phyloP scores from a whole-genome alignment of 2,113 vertebrate species.

The Salvelinus alpinus region DNA sequence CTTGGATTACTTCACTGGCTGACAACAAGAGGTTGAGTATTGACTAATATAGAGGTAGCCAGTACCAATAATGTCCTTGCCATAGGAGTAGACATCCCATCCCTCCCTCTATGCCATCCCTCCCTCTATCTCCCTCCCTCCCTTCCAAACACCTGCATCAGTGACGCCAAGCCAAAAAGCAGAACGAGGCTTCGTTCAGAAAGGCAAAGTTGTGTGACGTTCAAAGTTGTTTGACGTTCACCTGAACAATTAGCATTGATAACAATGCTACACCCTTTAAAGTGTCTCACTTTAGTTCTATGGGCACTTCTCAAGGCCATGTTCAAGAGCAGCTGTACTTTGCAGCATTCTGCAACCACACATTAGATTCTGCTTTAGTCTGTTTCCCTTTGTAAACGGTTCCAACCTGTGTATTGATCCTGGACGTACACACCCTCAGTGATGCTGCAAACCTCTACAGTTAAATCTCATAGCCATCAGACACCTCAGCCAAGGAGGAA shows the following conservation, averaged over 20 bases:
- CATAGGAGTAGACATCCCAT: slow-evolving; percentile 26
- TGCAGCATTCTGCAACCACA: not conserved
- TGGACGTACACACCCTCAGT: not conserved
- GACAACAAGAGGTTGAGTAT: slow-evolving; percentile 9
- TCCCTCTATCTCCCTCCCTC: not conserved
- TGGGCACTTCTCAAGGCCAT: not conserved
- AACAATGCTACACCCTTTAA: slow-evolving; percentile 22
- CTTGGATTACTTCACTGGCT: not conserved
- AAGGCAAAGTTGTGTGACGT: not conserved
- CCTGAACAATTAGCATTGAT: not conserved
- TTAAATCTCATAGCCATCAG: slow-evolving; percentile 20
- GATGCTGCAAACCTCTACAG: slow-evolving; percentile 15
- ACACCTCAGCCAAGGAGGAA: slow-evolving; percentile 31
- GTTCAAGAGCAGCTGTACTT: slow-evolving; percentile 1
- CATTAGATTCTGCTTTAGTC: slow-evolving; percentile 12
- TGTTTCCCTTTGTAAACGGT: not conserved
- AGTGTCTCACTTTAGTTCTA: not conserved
- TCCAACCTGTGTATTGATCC: not conserved
- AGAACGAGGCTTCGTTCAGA: not conserved
- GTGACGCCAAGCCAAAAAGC: slow-evolving; percentile 15
- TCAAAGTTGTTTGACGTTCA: not conserved
- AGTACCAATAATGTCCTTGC: slow-evolving; percentile 34
- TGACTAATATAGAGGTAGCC: not conserved
- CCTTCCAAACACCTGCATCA: not conserved
- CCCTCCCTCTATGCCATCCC: not conserved